A percentile compares a stretch with the other conserved stretches of the same genome.
Conservation (phyloP, 2,113 vertebrate genomes). For the Narcine bancroftii region DNA sequence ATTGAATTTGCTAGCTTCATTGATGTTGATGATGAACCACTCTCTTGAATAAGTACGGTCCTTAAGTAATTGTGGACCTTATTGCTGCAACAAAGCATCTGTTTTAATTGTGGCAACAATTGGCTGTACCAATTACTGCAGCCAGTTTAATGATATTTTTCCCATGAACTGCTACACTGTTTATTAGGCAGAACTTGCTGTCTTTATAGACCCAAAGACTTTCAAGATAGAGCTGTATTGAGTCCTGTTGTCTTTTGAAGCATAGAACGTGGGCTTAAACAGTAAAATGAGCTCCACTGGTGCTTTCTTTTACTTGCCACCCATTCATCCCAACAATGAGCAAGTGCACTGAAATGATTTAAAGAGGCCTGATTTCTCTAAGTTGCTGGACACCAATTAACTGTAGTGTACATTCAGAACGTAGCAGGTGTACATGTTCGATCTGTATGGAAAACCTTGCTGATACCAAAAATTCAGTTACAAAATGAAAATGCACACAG, state of each 20-base stretch:
- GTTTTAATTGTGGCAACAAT: conserved; percentile 75
- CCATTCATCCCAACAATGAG: conserved; percentile 98
- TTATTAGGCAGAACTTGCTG: conserved; percentile 90
- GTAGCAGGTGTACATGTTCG: conserved; percentile 98
- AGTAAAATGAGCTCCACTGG: conserved; percentile 98
- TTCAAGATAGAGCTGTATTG: conserved; percentile 94
- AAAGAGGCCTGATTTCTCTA: conserved; percentile 97
- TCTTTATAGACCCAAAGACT: conserved; percentile 77
- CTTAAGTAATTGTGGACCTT: conserved; percentile 76
- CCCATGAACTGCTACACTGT: conserved; percentile 84
- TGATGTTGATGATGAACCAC: conserved; percentile 96
- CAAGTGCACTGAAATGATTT: conserved; percentile 99
- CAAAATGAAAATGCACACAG: conserved; percentile 88
- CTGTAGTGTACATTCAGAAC: conserved; percentile 98
- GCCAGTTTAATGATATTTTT: conserved; percentile 96
- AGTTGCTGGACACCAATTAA: conserved; percentile 99
- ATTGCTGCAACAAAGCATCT: conserved; percentile 66
- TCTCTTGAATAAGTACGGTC: conserved; percentile 95
- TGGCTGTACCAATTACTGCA: conserved; percentile 82
- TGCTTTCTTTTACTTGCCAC: conserved; percentile 99
- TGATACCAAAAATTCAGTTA: conserved; percentile 76
- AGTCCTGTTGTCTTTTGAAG: conserved; percentile 98
- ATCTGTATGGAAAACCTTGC: conserved; percentile 83
- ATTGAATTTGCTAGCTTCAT: conserved; percentile 99
- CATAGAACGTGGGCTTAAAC: conserved; percentile 96